These are phyloP conservation scores for Leptopilina boulardi DNA, from an alignment of 1,140 invertebrate species.

Conservation along the genomic window DNA sequence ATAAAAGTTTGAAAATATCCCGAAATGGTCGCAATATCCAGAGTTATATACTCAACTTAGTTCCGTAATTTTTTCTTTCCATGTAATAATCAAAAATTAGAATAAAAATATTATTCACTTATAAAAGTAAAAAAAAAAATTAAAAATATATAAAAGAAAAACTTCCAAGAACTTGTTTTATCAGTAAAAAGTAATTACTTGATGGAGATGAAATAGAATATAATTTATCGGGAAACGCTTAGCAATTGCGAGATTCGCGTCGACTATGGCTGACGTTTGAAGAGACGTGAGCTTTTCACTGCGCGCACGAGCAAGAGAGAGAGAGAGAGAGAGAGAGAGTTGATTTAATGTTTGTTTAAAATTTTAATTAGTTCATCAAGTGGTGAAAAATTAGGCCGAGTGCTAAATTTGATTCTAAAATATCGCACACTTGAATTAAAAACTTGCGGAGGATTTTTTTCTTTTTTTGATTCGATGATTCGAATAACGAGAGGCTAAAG, in stretches of 20 bases:
- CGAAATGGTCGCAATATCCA: too few species aligned
- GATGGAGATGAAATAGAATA: neutral
- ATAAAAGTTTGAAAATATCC: too few species aligned
- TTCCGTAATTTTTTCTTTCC: too few species aligned
- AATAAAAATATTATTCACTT: too few species aligned
- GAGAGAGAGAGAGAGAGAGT: neutral
- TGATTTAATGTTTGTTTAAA: slow-evolving; percentile 22
- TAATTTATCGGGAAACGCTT: slow-evolving; percentile 5
- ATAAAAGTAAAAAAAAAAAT: too few species aligned
- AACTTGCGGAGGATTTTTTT: too few species aligned
- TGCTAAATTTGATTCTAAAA: slow-evolving; percentile 25
- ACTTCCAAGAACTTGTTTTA: neutral
- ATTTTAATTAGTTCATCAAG: slow-evolving; percentile 11
- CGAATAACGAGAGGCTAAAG: neutral
- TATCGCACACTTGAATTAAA: too few species aligned
- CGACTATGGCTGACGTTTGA: slow-evolving; percentile 13
- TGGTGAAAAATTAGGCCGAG: slow-evolving; percentile 34
- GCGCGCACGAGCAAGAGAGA: too few species aligned
- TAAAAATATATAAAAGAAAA: neutral
- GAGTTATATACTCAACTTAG: too few species aligned
- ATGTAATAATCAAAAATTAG: too few species aligned
- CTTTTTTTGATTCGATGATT: neutral
- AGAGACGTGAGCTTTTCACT: slow-evolving; percentile 10
- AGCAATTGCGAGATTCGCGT: slow-evolving; percentile 12
- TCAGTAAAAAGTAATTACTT: neutral